Percentiles rank a stretch among this genome's conserved stretches.
Conservation (phyloP, 2,113 vertebrate species). For the Saimiri boliviensis region DNA sequence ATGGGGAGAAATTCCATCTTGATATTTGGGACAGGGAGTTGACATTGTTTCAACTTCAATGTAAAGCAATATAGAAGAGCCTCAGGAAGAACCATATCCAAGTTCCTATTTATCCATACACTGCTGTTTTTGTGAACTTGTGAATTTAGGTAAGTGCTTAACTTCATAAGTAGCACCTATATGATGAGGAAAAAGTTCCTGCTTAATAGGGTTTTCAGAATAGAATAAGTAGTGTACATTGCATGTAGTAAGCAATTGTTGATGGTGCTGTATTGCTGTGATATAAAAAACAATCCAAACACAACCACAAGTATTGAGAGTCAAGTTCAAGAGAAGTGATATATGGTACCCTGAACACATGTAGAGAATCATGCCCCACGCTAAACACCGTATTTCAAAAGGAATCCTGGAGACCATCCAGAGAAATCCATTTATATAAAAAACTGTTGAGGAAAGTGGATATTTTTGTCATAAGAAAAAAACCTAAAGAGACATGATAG, state of each 20-base stretch:
- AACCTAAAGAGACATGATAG: constrained; percentile 52
- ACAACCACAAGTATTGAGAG: neutral
- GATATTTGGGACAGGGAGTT: neutral
- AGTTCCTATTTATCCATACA: neutral
- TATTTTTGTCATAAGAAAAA: constrained; percentile 44
- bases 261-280: neutral
- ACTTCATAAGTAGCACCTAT: neutral
- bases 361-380: neutral
- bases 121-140: neutral
- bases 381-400: neutral
- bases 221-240: neutral
- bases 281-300: neutral
- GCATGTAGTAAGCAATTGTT: neutral
- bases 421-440: constrained; percentile 25
- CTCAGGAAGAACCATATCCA: neutral
- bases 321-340: neutral
- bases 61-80: neutral
- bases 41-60: neutral
- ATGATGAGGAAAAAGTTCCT: neutral
- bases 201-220: neutral
- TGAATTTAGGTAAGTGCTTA: neutral
- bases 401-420: neutral
- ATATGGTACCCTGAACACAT: neutral
- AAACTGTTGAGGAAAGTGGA: constrained; percentile 42
- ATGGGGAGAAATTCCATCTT: neutral